Evolutionary conservation across 2,888 invertebrate genomes (phyloP).

Genomic region (Lasioglossum vierecki): DNA sequence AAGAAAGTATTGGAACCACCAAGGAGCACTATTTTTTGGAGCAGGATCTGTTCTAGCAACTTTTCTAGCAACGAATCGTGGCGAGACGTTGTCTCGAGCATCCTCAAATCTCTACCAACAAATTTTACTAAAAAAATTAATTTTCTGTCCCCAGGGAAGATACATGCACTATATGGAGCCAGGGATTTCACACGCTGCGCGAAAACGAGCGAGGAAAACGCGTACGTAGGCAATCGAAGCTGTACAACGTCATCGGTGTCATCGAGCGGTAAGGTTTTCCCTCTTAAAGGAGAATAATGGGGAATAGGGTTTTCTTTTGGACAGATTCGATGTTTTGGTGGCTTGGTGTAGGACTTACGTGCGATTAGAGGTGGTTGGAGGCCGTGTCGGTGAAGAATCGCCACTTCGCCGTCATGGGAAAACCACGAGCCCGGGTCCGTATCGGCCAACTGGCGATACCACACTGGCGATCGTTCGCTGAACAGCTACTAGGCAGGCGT

Average conservation of each 20-base stretch:
- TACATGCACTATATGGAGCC: not conserved
- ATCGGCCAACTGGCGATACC: slow-evolving; percentile 66
- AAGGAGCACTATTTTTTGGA: not conserved
- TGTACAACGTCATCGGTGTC: slow-evolving; percentile 11
- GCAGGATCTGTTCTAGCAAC: too few species aligned
- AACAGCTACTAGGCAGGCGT: slow-evolving; percentile 66
- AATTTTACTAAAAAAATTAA: not conserved
- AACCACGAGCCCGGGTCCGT: slow-evolving; percentile 50
- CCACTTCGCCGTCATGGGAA: slow-evolving; percentile 38
- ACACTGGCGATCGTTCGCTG: slow-evolving; percentile 68
- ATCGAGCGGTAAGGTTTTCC: not conserved
- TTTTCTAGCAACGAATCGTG: not conserved
- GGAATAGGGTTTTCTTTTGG: not conserved
- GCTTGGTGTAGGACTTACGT: slow-evolving; percentile 46
- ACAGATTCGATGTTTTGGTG: not conserved
- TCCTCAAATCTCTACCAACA: not conserved
- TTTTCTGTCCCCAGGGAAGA: not conserved
- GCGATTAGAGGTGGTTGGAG: slow-evolving; percentile 34
- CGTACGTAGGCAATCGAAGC: slow-evolving; percentile 5
- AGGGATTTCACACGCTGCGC: not conserved
- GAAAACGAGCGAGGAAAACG: slow-evolving; percentile 5
- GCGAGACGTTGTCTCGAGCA: not conserved
- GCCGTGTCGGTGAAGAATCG: slow-evolving; percentile 30
- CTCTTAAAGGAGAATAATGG: not conserved
- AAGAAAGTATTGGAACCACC: not conserved